Percentiles rank a stretch among this genome's conserved stretches.
phyloP scores from a whole-genome alignment of 2,113 vertebrate species.

The Nannobrachium achirus region DNA sequence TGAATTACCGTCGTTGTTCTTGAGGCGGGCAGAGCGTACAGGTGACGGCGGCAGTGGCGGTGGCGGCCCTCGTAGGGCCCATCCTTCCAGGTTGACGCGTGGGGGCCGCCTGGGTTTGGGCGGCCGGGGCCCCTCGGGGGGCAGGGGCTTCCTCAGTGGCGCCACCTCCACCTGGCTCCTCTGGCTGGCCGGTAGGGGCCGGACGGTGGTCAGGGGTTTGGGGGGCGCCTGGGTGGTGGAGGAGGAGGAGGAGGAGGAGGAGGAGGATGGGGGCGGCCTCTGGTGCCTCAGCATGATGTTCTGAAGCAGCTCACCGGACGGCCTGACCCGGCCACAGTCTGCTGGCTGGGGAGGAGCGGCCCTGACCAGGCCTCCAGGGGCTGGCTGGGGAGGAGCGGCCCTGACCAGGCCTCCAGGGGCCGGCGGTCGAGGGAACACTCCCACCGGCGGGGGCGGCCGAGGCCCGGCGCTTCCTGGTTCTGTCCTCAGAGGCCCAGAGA shows the following conservation, averaged over 20 bases:
- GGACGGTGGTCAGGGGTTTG: neutral
- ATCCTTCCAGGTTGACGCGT: constrained; percentile 71
- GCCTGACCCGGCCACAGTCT: constrained; percentile 52
- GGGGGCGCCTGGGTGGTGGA: neutral
- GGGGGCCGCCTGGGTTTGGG: constrained; percentile 82
- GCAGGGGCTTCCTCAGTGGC: constrained; percentile 77
- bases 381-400: neutral
- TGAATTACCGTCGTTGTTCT: constrained; percentile 51
- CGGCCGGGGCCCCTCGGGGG: constrained; percentile 61
- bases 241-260: neutral
- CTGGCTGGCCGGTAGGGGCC: constrained; percentile 32
- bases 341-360: neutral
- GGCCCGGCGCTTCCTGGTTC: constrained; percentile 14
- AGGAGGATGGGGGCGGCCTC: neutral
- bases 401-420: constrained; percentile 8
- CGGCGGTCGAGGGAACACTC: constrained; percentile 5
- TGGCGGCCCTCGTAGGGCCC: neutral
- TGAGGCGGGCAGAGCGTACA: neutral
- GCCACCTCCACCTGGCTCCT: constrained; percentile 55
- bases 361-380: constrained; percentile 25
- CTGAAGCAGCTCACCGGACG: constrained; percentile 68
- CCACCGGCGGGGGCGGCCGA: neutral
- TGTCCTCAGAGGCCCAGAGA: constrained; percentile 14
- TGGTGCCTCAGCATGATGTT: constrained; percentile 67
- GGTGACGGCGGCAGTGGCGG: neutral